Evolutionary conservation across 2,888 invertebrate genomes (phyloP), one percentile per base, ranked within the genome.

Genomic region (Euspilapteryx auroguttella): DNA sequence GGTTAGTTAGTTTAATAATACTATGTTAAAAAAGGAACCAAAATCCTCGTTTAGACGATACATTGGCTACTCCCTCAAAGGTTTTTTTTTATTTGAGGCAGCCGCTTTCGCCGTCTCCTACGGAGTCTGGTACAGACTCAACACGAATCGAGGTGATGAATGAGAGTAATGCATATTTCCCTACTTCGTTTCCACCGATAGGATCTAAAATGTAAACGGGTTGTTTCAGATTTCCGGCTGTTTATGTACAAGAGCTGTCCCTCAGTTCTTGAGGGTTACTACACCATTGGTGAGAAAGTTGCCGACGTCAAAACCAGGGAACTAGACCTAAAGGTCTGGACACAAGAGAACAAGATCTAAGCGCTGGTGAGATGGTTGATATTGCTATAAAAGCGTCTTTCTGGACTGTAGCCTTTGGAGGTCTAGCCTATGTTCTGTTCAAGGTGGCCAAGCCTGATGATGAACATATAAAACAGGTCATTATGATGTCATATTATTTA

Each of bases 131-230:
- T 66, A 77, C 50, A 81, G 79, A 61, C 75, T 87, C 54, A 88
- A 87, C 50, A 80, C 79, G 27, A 81, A 84, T 44, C 78, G 83
- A 78, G 85, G 89, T 87, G 59, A 61, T n/a, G n/a, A n/a, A n/a
- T n/a, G n/a, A n/a, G n/a, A n/a, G n/a, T n/a, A n/a, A n/a, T n/a
- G n/a, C n/a, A n/a, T n/a, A n/a, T n/a, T n/a, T n/a, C n/a, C n/a
- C n/a, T n/a, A n/a, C n/a, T n/a, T n/a, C n/a, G n/a, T n/a, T n/a
- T n/a, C n/a, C n/a, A n/a, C n/a, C n/a, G n/a, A n/a, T n/a, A n/a
- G n/a, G n/a, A n/a, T n/a, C n/a, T n/a, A n/a, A n/a, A n/a, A n/a
- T n/a, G n/a, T n/a, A n/a, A n/a, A n/a, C n/a, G n/a, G n/a, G n/a
- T n/a, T n/a, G n/a, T 75, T 77, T 17, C 64, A 89, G 89, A 85